These are phyloP conservation scores for Drosophila azteca DNA, from an alignment of 1,140 invertebrate genomes.

Conservation along the genomic window DNA sequence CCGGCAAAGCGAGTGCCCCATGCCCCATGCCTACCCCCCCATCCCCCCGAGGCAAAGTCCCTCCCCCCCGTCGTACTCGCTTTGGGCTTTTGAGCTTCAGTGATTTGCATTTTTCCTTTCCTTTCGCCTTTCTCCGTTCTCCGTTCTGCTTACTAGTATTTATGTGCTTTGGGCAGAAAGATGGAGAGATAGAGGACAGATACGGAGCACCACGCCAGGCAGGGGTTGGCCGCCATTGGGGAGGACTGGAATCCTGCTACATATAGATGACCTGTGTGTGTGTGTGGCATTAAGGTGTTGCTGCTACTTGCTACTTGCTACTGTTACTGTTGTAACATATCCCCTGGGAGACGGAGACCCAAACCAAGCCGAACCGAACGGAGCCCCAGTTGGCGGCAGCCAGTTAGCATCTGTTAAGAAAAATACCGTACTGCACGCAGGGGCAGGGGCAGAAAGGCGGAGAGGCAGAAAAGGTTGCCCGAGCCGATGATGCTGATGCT, in stretches of 20 bases:
- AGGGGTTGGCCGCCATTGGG: neutral
- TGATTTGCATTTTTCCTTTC: constrained; percentile 72
- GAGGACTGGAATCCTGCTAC: constrained; percentile 9
- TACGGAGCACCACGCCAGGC: no score
- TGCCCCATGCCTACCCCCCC: no score
- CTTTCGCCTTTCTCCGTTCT: constrained; percentile 4
- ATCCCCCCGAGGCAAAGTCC: neutral
- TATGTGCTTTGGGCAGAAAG: constrained; percentile 63
- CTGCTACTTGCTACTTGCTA: constrained; percentile 20
- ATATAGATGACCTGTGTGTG: constrained; percentile 60
- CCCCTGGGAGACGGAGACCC: constrained; percentile 54
- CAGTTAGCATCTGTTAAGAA: constrained; percentile 59
- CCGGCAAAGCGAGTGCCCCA: constrained; percentile 30
- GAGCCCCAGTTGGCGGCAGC: neutral
- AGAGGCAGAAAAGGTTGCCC: neutral
- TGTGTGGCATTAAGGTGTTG: constrained; percentile 54
- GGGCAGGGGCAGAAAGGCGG: neutral
- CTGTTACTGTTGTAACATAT: constrained; percentile 65
- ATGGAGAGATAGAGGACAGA: constrained; percentile 41
- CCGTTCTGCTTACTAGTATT: constrained; percentile 50
- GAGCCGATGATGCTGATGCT: constrained; percentile 1
- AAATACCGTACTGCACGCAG: constrained; percentile 13
- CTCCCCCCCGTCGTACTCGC: constrained; percentile 1
- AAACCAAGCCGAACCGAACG: constrained; percentile 18
- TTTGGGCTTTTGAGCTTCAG: constrained; percentile 77